These are phyloP conservation scores for Trachymyrmex cornetzi DNA, from an alignment of 1,140 invertebrate species.

Conservation along the genomic window DNA sequence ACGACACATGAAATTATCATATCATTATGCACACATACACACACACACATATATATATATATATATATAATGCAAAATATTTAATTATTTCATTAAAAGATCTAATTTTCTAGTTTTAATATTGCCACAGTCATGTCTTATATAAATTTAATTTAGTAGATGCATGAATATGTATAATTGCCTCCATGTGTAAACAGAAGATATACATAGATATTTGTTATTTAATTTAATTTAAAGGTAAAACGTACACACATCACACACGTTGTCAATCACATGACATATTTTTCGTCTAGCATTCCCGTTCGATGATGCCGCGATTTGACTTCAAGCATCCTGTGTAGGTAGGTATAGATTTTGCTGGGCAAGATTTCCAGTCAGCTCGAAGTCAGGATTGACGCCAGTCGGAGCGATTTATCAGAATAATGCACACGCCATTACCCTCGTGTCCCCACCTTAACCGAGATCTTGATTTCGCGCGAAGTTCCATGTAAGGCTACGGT, in stretches of 20 bases:
- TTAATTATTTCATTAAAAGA: not conserved
- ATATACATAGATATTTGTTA: not conserved
- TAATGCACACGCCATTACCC: constrained; percentile 80
- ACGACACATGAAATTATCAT: not conserved
- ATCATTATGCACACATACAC: not conserved
- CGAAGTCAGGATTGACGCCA: constrained; percentile 78
- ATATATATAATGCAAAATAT: not conserved
- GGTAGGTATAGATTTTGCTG: constrained; percentile 73
- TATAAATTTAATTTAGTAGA: not conserved
- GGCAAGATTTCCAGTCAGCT: constrained; percentile 76
- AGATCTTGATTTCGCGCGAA: constrained; percentile 76
- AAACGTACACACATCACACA: too few species aligned
- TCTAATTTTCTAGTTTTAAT: not conserved
- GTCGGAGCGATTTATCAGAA: constrained; percentile 79
- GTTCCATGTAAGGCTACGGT: constrained; percentile 71
- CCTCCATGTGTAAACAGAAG: not conserved
- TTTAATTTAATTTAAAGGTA: constrained; percentile 2
- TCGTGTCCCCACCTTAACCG: constrained; percentile 75
- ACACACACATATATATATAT: too few species aligned
- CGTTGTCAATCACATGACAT: constrained; percentile 15
- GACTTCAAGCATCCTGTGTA: constrained; percentile 71
- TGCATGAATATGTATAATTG: not conserved
- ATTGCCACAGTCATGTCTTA: not conserved
- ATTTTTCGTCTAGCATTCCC: constrained; percentile 31
- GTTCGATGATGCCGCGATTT: constrained; percentile 60